phyloP scores from a whole-genome alignment of 2,888 invertebrate species.

The Meiosimyza platycephala region DNA sequence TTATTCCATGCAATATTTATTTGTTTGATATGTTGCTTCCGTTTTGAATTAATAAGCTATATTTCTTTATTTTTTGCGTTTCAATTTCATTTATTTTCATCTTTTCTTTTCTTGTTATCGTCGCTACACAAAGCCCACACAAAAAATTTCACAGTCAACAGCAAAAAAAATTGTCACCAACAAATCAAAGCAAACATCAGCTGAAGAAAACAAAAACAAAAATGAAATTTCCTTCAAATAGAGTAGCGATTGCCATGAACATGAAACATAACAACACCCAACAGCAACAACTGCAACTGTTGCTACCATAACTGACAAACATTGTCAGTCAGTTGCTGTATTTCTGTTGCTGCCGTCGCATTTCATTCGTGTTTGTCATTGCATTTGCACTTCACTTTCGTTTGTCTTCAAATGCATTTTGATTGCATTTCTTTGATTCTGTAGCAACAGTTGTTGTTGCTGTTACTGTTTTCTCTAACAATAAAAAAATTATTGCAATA shows the following conservation, averaged over 20 bases:
- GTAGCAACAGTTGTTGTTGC: not conserved
- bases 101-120: not conserved
- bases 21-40: constrained; percentile 8
- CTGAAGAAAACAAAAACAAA: not conserved
- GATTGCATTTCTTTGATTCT: constrained; percentile 11
- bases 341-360: constrained; percentile 30
- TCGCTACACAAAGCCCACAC: constrained; percentile 11
- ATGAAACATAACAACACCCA: constrained; percentile 36
- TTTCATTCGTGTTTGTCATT: constrained; percentile 24
- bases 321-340: constrained; percentile 41
- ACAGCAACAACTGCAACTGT: constrained; percentile 21
- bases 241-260: constrained; percentile 18
- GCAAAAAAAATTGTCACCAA: constrained; percentile 33
- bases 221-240: constrained; percentile 8
- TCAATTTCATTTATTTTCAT: not conserved
- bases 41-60: constrained; percentile 7
- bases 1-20: not conserved
- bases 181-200: constrained; percentile 24
- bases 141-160: constrained; percentile 9
- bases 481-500: constrained; percentile 1
- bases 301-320: constrained; percentile 44
- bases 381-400: constrained; percentile 10
- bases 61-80: not conserved
- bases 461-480: not conserved
- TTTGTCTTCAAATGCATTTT: constrained; percentile 1